Base-by-base conservation (phyloP, 2,113 vertebrate genomes). In the Egretta garzetta region DNA sequence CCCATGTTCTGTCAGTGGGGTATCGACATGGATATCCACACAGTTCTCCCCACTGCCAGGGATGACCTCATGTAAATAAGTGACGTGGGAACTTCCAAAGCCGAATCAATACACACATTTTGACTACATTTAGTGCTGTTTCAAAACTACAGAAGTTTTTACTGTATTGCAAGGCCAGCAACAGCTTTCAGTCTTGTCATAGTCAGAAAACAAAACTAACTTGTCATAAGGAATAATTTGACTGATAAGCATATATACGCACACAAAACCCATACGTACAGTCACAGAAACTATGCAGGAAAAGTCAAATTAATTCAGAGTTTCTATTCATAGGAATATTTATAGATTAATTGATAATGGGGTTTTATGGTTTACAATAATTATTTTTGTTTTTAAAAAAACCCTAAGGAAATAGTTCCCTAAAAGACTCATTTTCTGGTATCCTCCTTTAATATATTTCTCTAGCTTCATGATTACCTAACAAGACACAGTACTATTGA, bases 401-500 rank as follows among this genome's bases (percentile, higher is more conserved):
- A 16, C 5, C 22, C 30, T 1, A 76, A 76, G 71, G 12, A 56
- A 49, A 55, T 5, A 73, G 21, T 43, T 82, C 37, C 49, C 47
- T 33, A 63, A 79, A 63, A 81, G 14, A 16, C 22, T 90, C 26
- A 35, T 91, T 92, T 92, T 71, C 81, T 82, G 47, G 52, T 74
- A 10, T 79, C 56, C 22, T 91, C 26, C 39, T 14, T 22, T 41
- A 90, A 71, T 63, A 45, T 55, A 87, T 79, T 94, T 58, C 49
- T 87, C 43, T 21, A 74, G 43, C 56, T 94, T 45, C 45, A 6
- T 53, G 92, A 93, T 76, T 81, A 63, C 52, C 77, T 81, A 94
- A 93, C 70, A 84, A 94, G 92, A 79, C 84, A 71, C 41, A 71
- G 55, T 9, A 32, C 60, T 97, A 96, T 93, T 90, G 92, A 96